A percentile compares a stretch with the other conserved stretches of the same genome.
phyloP scores from a whole-genome alignment of 92 coral and sea anemone species.

The Micromussa lordhowensis region DNA sequence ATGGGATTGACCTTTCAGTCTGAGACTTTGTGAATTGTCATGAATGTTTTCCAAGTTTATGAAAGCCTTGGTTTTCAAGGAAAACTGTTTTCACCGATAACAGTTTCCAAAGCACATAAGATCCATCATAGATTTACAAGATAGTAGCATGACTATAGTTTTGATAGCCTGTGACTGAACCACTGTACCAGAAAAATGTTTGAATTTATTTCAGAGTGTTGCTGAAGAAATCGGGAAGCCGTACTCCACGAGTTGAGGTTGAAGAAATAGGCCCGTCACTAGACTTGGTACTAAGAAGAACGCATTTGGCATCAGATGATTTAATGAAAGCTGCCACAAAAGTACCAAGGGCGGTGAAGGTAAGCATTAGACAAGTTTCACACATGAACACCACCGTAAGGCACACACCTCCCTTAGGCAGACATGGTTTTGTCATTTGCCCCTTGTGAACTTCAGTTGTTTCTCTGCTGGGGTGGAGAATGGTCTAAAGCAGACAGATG shows the following conservation, averaged over 20 bases:
- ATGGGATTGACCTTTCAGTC: no score
- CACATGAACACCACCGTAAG: no score
- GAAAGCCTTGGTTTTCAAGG: not conserved
- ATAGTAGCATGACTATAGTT: no score
- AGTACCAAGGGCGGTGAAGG: slow-evolving; percentile 90
- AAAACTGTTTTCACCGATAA: not conserved
- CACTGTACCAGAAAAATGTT: not conserved
- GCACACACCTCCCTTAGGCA: no score
- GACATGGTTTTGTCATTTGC: no score
- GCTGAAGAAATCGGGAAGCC: slow-evolving; percentile 94
- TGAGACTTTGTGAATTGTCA: not conserved
- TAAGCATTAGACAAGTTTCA: slow-evolving; percentile 1
- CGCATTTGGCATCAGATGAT: slow-evolving; percentile 93
- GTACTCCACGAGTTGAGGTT: slow-evolving; percentile 91
- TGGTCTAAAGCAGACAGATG: no score
- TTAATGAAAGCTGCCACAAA: slow-evolving; percentile 89
- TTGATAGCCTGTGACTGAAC: not conserved
- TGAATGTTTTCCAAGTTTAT: not conserved
- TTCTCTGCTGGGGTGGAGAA: no score
- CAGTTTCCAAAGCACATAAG: no score
- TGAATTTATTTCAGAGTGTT: slow-evolving; percentile 60
- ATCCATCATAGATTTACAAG: not conserved
- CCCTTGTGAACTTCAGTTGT: no score
- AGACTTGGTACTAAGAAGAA: slow-evolving; percentile 84
- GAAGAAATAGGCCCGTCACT: slow-evolving; percentile 97